These are phyloP conservation scores for Phyllotreta striolata DNA, from an alignment of 2,888 invertebrate genomes.

Conservation along the genomic window DNA sequence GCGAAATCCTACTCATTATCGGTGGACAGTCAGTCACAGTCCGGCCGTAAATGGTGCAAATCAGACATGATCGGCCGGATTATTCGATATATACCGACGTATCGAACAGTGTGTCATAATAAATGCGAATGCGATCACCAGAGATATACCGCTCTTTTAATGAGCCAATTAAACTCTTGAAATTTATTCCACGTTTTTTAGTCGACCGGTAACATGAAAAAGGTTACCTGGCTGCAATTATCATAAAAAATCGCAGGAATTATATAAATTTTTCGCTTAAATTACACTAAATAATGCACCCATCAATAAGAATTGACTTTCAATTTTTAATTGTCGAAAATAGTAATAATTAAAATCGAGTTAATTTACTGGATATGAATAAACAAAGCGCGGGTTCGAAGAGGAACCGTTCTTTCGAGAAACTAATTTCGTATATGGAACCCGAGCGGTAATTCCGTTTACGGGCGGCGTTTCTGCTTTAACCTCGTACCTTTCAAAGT, in stretches of 20 bases:
- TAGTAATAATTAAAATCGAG: no score
- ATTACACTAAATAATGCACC: no score
- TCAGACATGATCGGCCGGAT: conserved; percentile 39
- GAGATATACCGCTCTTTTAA: conserved; percentile 44
- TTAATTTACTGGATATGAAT: no score
- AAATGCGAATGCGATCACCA: conserved; percentile 46
- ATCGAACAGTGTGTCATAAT: conserved; percentile 12
- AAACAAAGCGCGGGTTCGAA: conserved; percentile 10
- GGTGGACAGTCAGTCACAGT: conserved; percentile 24
- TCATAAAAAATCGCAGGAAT: no score
- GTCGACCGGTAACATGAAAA: conserved; percentile 5
- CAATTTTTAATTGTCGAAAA: no score
- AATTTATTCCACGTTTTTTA: conserved; percentile 40
- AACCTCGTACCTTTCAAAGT: conserved; percentile 47
- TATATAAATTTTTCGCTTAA: no score
- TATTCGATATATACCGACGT: conserved; percentile 8
- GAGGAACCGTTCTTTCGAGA: conserved; percentile 1
- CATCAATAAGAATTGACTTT: no score
- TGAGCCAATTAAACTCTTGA: conserved; percentile 50
- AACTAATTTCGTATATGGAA: conserved; percentile 27
- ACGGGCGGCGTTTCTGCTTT: conserved; percentile 38
- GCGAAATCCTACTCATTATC: conserved; percentile 28
- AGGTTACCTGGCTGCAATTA: no score
- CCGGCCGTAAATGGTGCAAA: conserved; percentile 36
- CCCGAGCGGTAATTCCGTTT: conserved; percentile 23